Evolutionary conservation across 1,140 invertebrate genomes (phyloP).

Genomic region (Ceratosolen solmsi): DNA sequence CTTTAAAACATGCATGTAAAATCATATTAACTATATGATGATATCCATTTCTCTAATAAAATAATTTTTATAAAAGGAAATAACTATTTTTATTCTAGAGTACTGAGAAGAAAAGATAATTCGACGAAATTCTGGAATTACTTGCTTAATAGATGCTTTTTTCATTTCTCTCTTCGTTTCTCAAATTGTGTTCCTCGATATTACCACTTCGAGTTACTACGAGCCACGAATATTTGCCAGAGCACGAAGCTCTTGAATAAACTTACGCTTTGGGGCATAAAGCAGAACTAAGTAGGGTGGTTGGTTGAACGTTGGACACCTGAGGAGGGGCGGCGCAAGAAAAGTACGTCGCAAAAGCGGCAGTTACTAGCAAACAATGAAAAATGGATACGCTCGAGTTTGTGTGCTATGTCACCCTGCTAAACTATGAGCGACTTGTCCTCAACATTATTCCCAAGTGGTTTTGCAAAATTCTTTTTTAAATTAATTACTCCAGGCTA

Average conservation of each 20-base stretch:
- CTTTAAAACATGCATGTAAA: background rate
- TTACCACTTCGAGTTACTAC: no score
- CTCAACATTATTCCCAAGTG: conserved; percentile 56
- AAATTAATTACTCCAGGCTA: conserved; percentile 65
- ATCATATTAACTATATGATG: background rate
- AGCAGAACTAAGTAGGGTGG: conserved; percentile 59
- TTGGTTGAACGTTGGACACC: no score
- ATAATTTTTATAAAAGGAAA: background rate
- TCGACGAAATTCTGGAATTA: background rate
- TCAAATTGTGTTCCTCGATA: no score
- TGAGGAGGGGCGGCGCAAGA: conserved; percentile 33
- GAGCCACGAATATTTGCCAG: no score
- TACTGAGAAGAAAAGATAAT: background rate
- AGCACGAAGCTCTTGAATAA: conserved; percentile 71
- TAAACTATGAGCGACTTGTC: conserved; percentile 62
- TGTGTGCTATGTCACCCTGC: background rate
- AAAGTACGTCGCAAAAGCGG: conserved; percentile 47
- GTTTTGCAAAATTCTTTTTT: conserved; percentile 62
- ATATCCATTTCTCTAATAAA: background rate
- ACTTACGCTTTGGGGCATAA: conserved; percentile 64
- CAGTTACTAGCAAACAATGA: conserved; percentile 68
- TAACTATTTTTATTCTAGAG: background rate
- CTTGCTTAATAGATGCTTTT: conserved; percentile 20
- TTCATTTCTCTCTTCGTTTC: background rate
- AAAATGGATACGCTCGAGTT: conserved; percentile 62